Base-by-base conservation (phyloP, 2,888 invertebrate species). In the Nemotelus pantherinus region DNA sequence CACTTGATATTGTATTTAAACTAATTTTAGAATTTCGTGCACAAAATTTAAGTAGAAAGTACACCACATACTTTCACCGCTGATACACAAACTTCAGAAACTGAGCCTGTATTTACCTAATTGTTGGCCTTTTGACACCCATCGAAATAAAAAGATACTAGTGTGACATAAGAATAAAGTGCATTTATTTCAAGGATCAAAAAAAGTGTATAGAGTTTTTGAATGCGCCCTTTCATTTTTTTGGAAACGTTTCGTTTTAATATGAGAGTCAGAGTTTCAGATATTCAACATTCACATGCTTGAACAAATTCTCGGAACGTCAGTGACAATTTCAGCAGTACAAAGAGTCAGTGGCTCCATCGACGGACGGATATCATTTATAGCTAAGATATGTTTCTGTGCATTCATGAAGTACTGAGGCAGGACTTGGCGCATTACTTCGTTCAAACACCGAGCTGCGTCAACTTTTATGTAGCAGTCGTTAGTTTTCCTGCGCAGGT, bases 341-440 rank as follows among this genome's bases (percentile, higher is more conserved):
- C 70, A 70, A 43, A 53, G 7, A 53, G 10, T 53, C 2, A 70
- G 53, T 9, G 55, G 70, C 55, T 70, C 70, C 70, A 70, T 70
- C 2, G 70, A 44, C 5, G 53, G 70, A 3, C 70, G 53, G 6
- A 55, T 55, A 3, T 70, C 53, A 43, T 7, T 55, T 41, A 53
- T 48, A 9, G 9, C 43, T 2, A 53, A 4, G 39, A 70, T 4
- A 10, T 7, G 25, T 44, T 70, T 70, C 47, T 70, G 53, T 41
- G 55, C 43, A 43, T 43, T 70, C 10, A 43, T 2, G 53, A 70
- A 70, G 55, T 55, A 70, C 43, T 7, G 41, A 10, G 53, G 39
- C n/a, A 70, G 41, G 5, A n/a, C 25, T 9, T 70, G 39, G 43
- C 53, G 53, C 70, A 53, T 70, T 10, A 70, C 43, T 10, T 70